Conservation (phyloP, 2,888 invertebrate species). For the Shargacucullia verbasci region DNA sequence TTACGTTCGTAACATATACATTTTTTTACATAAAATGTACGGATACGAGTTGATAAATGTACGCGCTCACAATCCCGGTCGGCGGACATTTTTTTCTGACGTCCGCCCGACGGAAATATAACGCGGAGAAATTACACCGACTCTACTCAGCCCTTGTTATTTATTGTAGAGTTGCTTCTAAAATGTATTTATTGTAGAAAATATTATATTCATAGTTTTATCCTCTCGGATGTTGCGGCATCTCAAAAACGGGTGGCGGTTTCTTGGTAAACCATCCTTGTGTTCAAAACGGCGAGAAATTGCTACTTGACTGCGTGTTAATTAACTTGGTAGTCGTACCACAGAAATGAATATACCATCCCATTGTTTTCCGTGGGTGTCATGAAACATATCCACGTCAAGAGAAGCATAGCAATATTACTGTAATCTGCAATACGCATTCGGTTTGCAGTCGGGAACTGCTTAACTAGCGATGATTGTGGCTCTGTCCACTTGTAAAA, state of each 20-base stretch:
- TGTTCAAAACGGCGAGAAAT: too few species aligned
- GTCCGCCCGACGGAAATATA: conserved; percentile 49
- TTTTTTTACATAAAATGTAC: conserved; percentile 47
- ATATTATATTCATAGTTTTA: conserved; percentile 17
- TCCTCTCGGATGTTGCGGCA: neutral
- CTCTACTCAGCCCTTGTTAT: conserved; percentile 38
- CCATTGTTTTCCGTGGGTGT: too few species aligned
- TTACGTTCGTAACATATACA: conserved; percentile 23
- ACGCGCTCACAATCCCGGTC: conserved; percentile 46
- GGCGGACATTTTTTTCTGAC: conserved; percentile 52
- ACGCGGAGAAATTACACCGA: conserved; percentile 48
- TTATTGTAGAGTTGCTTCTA: conserved; percentile 41
- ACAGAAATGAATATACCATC: too few species aligned
- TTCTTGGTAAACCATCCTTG: too few species aligned
- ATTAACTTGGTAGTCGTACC: too few species aligned
- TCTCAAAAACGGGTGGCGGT: neutral
- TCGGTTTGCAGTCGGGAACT: too few species aligned
- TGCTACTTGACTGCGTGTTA: too few species aligned
- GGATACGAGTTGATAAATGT: conserved; percentile 55
- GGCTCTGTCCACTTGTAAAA: too few species aligned
- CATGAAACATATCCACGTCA: too few species aligned
- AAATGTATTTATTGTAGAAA: conserved; percentile 27
- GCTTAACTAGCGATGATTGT: too few species aligned
- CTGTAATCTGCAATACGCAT: too few species aligned
- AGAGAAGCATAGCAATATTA: too few species aligned